A percentile compares a stretch with the other conserved stretches of the same genome.
phyloP scores from a whole-genome alignment of 2,113 vertebrate species.

The Ageneiosus marmoratus region DNA sequence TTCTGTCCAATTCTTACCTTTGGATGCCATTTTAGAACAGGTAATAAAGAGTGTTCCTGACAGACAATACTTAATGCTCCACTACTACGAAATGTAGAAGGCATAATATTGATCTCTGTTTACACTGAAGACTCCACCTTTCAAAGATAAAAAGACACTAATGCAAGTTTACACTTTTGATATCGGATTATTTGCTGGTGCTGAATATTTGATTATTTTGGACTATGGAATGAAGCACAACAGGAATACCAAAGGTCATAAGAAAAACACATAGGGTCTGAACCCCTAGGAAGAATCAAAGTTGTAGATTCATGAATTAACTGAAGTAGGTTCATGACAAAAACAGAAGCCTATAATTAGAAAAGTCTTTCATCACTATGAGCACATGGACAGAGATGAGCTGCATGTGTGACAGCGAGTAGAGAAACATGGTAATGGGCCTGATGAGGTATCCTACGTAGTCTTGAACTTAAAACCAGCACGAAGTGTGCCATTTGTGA shows the following conservation, averaged over 20 bases:
- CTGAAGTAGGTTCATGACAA: no score
- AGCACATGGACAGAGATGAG: not conserved
- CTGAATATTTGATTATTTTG: not conserved
- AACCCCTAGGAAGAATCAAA: not conserved
- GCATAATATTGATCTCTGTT: not conserved
- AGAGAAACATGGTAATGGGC: not conserved
- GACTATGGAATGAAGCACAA: not conserved
- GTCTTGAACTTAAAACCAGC: not conserved
- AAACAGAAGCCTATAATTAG: not conserved
- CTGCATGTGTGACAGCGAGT: not conserved
- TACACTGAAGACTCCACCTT: not conserved
- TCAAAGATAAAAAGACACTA: not conserved
- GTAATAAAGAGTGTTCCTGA: not conserved
- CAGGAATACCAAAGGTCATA: not conserved
- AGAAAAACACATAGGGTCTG: not conserved
- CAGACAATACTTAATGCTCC: not conserved
- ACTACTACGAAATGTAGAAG: not conserved
- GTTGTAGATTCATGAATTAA: not conserved
- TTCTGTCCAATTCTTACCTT: constrained; percentile 5
- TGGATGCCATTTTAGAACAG: not conserved
- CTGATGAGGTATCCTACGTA: constrained; percentile 6
- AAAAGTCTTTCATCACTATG: not conserved
- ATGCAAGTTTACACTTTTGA: not conserved
- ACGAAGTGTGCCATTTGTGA: not conserved
- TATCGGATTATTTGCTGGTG: not conserved